Base-by-base conservation (phyloP, 2,797 vertebrate genomes). In the Allobates femoralis region DNA sequence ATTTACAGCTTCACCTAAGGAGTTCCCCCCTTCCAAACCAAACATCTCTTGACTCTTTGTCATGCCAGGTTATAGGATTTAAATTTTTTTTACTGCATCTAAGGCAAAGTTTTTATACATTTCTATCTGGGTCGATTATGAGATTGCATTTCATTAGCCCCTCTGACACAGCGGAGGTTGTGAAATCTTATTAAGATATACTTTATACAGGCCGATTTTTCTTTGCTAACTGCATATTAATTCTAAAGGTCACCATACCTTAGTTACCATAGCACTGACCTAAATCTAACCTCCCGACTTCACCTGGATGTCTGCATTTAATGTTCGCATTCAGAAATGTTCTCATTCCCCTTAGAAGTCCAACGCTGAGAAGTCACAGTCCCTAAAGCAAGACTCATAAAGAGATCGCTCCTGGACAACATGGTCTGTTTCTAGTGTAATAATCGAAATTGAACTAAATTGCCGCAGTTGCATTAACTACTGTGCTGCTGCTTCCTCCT, bases 371-470 rank as follows among this genome's bases (percentile, higher is more conserved):
- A 94, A 95, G 94, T 94, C 93, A 93, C 92, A 93, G 91, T 91
- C 94, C 95, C 93, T 95, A 94, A 91, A 95, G 95, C 95, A 92
- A 94, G 94, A 95, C 94, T 95, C 94, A 96, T 96, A 95, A 95
- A 95, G 78, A 95, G 93, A 93, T 95, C 92, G 93, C 95, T 96
- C 93, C 93, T 93, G 94, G 94, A 95, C 94, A 95, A 95, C 93
- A 94, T 93, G 94, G 93, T 95, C 94, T 95, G 94, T 95, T 94
- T 95, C 95, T 95, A 94, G 93, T 94, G 93, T 94, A 95, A 95
- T 95, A 95, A 95, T 95, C 92, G 94, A 94, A 95, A 95, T 94
- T 93, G 94, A 94, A 94, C 93, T 94, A 95, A 95, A 95, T 94
- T 95, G 94, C 93, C 90, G 89, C 93, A 94, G 95, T 94, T 94